These are phyloP conservation scores for Dysdera silvatica DNA, from an alignment of 1,140 invertebrate genomes.

Conservation along the genomic window DNA sequence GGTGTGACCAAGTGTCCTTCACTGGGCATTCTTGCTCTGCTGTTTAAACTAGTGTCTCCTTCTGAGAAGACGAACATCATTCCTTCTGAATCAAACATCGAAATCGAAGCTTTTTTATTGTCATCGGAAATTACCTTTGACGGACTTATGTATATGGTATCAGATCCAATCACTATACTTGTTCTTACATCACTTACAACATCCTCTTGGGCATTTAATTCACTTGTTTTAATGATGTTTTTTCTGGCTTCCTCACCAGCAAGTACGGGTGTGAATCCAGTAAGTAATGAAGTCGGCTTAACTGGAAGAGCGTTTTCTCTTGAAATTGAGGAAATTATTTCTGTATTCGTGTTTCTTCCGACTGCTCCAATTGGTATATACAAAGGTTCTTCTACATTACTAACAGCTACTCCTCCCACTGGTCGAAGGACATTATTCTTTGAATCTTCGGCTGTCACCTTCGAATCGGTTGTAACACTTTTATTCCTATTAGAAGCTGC, in stretches of 20 bases:
- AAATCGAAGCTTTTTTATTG: slow-evolving; percentile 5
- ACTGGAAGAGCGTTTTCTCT: neutral
- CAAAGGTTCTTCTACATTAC: slow-evolving; percentile 28
- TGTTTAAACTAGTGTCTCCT: neutral
- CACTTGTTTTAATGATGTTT: neutral
- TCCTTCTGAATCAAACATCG: slow-evolving; percentile 8
- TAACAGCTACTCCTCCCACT: slow-evolving; percentile 30
- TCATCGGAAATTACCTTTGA: neutral
- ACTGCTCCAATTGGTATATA: slow-evolving; percentile 35
- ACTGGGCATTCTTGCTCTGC: neutral
- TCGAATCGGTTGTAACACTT: neutral
- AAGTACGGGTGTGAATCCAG: slow-evolving; percentile 20
- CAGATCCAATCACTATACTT: slow-evolving; percentile 12
- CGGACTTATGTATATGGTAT: slow-evolving; percentile 19
- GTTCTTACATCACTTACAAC: neutral
- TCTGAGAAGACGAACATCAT: slow-evolving; percentile 3
- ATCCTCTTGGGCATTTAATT: neutral
- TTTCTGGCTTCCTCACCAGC: neutral
- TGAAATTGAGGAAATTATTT: neutral
- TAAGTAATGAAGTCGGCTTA: slow-evolving; percentile 11
- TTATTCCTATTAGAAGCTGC: slow-evolving; percentile 31
- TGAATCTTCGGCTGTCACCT: neutral
- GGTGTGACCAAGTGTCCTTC: neutral
- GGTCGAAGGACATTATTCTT: slow-evolving; percentile 21
- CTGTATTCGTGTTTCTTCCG: slow-evolving; percentile 11